Evolutionary conservation across 2,888 invertebrate species (phyloP), one percentile per base, ranked within the genome.

Genomic region (Eilema sororculum): DNA sequence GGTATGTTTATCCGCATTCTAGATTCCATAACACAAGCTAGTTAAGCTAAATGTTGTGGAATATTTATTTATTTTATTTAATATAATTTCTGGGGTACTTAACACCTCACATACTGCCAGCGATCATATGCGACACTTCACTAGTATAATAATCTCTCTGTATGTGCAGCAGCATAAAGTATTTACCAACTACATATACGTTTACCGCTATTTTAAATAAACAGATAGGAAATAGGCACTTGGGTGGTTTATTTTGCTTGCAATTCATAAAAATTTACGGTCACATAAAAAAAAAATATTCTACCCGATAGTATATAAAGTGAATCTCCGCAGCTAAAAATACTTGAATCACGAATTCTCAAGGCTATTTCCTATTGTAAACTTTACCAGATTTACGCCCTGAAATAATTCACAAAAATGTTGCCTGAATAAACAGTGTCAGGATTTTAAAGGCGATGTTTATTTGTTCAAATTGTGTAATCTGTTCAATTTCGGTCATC

Each of bases 391-490:
- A 52, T n/a, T 52, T 52, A 61, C 16, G 24, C 58, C 6, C 25
- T 58, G 25, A 16, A 58, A 16, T 58, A 25, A 25, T 58, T 25
- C 28, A 58, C 52, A 58, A 58, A 58, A 58, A 58, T 25, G 58
- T 25, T 58, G 25, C 16, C 58, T 58, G 58, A 25, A 28, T 58
- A 58, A 58, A 58, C 58, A 58, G 13, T 58, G 24, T 58, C 58
- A 58, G 25, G 58, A 28, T 58, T 58, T 25, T 62, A 16, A 37
- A 33, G 16, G 6, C 16, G 16, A 10, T 25, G 25, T 62, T 62
- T 62, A 62, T 62, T 41, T 41, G 41, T 41, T 41, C 62, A 62
- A 9, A 25, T 62, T 25, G 16, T 3, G 16, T 9, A 62, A 24
- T 62, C 37, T 62, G 41, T 25, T 62, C 37, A 20, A 10, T 41